Evolutionary conservation across 2,797 vertebrate genomes (phyloP).

Genomic region (Phylloscopus collybita): DNA sequence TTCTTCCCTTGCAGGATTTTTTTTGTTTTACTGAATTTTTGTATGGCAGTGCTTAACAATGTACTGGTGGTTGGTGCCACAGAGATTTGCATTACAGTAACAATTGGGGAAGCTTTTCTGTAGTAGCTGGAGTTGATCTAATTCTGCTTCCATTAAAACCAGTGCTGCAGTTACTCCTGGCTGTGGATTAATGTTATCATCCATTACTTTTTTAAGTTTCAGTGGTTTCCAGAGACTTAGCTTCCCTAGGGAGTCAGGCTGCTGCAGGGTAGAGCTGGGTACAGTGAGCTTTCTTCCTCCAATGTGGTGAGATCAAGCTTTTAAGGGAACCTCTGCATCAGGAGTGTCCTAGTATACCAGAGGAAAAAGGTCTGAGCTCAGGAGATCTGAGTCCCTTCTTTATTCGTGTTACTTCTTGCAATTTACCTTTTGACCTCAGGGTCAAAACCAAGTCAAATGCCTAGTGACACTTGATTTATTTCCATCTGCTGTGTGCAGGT

Average conservation of each 20-base stretch:
- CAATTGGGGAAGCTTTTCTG: not conserved
- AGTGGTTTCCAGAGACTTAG: not conserved
- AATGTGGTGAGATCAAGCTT: not conserved
- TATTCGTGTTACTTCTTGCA: not conserved
- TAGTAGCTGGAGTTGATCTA: not conserved
- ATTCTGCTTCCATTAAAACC: not conserved
- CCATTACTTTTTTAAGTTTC: not conserved
- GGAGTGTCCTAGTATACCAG: not conserved
- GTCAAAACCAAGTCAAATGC: not conserved
- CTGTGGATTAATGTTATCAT: not conserved
- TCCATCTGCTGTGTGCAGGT: not conserved
- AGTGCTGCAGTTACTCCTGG: not conserved
- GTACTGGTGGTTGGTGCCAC: not conserved
- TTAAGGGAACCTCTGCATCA: fast-evolving
- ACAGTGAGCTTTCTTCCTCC: not conserved
- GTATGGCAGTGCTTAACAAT: not conserved
- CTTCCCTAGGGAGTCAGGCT: not conserved
- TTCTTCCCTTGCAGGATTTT: not conserved
- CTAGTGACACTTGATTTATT: not conserved
- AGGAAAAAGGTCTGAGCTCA: not conserved
- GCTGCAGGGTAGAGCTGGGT: not conserved
- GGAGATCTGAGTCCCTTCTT: not conserved
- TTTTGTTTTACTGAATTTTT: not conserved
- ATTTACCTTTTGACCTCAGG: not conserved
- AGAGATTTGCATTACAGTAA: not conserved